A percentile compares a stretch with the other conserved stretches of the same genome.
These are phyloP conservation scores for Mus pahari DNA, from an alignment of 2,113 vertebrate species.

Conservation along the genomic window DNA sequence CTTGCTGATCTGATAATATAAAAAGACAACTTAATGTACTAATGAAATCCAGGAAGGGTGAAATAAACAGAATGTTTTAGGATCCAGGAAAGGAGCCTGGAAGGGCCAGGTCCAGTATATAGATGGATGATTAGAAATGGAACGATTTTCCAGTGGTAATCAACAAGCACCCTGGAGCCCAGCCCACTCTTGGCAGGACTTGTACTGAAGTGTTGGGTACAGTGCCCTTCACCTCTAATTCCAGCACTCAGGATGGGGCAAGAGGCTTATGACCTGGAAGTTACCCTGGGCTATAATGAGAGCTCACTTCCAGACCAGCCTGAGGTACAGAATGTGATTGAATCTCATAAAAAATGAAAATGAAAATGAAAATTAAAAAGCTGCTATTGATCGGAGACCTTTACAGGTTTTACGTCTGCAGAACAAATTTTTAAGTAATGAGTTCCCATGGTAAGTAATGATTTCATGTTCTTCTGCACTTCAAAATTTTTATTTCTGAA, in stretches of 20 bases:
- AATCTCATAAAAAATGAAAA: neutral
- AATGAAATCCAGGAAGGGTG: neutral
- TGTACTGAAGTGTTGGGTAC: neutral
- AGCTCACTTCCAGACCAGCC: neutral
- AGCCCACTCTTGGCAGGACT: neutral
- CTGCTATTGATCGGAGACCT: neutral
- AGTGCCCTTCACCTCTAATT: neutral
- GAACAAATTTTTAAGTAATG: neutral
- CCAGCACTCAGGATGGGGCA: neutral
- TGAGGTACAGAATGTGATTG: neutral
- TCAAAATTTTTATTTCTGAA: neutral
- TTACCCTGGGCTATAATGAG: neutral
- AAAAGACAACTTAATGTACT: neutral
- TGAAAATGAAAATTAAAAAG: neutral
- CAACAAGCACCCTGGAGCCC: neutral
- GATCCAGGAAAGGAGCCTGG: neutral
- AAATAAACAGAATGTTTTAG: neutral
- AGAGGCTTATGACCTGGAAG: neutral
- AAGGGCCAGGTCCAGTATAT: neutral
- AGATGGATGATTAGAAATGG: neutral
- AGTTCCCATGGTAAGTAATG: neutral
- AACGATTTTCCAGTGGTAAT: neutral
- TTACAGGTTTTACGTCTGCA: neutral
- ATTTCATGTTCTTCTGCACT: slow-evolving; percentile 27
- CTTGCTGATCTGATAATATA: neutral